Base-by-base conservation (phyloP, 1,140 invertebrate species). In the Leucophenga varia region DNA sequence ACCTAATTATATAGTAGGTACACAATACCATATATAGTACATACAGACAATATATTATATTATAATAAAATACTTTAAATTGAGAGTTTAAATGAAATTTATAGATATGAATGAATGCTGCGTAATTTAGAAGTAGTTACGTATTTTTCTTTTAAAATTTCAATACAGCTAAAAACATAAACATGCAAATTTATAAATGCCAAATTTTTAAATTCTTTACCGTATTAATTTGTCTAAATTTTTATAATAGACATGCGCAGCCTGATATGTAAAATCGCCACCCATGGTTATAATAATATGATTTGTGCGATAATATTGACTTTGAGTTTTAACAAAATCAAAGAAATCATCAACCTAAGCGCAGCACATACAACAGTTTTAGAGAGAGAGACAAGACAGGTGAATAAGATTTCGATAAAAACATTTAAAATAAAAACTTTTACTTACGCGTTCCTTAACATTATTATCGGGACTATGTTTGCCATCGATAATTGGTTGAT, bases 271-370 rank as follows among this genome's bases (percentile, higher is more conserved):
- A 69, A 98, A 97, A 78, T 98, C 95, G 53, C 86, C 86, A 0
- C 95, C 95, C 93, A 97, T 97, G 2, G 93, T 93, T 36, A 96
- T 78, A 47, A 95, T 80, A 5, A 95, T 79, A 70, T 96, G 87
- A 59, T 87, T 86, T 0, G 84, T 82, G 21, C 75, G 72, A 63
- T 86, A 89, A 2, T 68, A 67, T 31, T 75, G 52, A 0, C 80
- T 71, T 78, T 85, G 81, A 13, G 70, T 72, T 40, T 71, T 46
- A 6, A 67, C 39, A 59, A 82, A 83, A 10, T 75, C 68, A 18
- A 86, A 57, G 59, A 89, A 86, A 14, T 73, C 59, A 16, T 76
- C 49, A 7, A 83, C 79, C 82, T 85, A 10, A 6, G 5, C 5
- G 32, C 12, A 35, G 6, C 32, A 35, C 28, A 30, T 8, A 30